phyloP scores from a whole-genome alignment of 2,888 invertebrate genomes.

The Drosophila pseudotakahashii region DNA sequence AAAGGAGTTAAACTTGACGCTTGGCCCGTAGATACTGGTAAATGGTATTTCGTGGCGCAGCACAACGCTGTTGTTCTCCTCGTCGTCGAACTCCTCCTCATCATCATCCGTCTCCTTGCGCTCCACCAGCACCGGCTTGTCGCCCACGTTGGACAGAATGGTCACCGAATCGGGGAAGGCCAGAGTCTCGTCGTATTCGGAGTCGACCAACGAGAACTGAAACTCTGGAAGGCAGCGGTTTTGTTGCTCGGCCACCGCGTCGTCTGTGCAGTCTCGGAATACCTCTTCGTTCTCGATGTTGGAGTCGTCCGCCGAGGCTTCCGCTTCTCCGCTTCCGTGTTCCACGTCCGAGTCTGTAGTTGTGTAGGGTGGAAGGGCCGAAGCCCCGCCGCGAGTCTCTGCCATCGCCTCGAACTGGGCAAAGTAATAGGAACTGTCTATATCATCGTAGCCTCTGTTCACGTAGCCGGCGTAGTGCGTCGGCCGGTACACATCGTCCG shows the following conservation, averaged over 20 bases:
- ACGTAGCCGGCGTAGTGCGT: conserved; percentile 61
- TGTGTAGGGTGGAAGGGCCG: conserved; percentile 52
- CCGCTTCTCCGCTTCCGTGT: conserved; percentile 31
- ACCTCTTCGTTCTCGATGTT: conserved; percentile 31
- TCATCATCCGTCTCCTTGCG: conserved; percentile 83
- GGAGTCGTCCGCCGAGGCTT: conserved; percentile 24
- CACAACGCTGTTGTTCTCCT: conserved; percentile 59
- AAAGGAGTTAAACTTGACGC: conserved; percentile 90
- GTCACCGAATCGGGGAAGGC: conserved; percentile 91
- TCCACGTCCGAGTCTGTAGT: conserved; percentile 18
- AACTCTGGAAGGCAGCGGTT: conserved; percentile 85
- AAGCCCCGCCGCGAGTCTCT: conserved; percentile 33
- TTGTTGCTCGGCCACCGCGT: conserved; percentile 49
- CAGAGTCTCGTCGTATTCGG: conserved; percentile 92
- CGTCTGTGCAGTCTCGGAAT: conserved; percentile 58
- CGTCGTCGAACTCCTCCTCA: conserved; percentile 71
- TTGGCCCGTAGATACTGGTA: conserved; percentile 87
- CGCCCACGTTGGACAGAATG: conserved; percentile 86
- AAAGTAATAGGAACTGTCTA: conserved; percentile 69
- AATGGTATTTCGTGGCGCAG: conserved; percentile 86
- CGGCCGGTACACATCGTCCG: conserved; percentile 64
- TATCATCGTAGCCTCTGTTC: conserved; percentile 77
- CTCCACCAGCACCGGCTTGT: conserved; percentile 85
- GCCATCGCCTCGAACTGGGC: conserved; percentile 73
- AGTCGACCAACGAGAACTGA: conserved; percentile 86